A percentile compares a stretch with the other conserved stretches of the same genome.
These are phyloP conservation scores for Saguinus imperator DNA, from an alignment of 2,113 vertebrate genomes.

Conservation along the genomic window DNA sequence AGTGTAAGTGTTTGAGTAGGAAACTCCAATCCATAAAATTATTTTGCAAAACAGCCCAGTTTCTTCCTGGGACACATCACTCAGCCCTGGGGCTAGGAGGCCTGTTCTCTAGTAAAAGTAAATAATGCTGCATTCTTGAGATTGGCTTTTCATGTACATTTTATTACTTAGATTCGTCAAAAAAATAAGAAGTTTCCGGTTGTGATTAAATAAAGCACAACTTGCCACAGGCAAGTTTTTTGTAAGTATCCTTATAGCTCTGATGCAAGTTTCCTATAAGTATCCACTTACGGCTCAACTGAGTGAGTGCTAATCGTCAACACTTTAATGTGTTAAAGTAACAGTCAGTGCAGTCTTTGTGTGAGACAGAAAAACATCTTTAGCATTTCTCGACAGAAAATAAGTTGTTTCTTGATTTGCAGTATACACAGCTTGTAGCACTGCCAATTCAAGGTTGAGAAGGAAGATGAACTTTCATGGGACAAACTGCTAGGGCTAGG, in stretches of 20 bases:
- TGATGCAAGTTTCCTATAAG: not conserved
- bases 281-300: not conserved
- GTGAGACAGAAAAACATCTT: not conserved
- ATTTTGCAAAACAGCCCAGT: not conserved
- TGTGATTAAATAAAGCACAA: conserved; percentile 54
- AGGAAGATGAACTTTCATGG: not conserved
- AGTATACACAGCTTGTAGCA: not conserved
- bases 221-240: not conserved
- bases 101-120: not conserved
- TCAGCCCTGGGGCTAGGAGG: not conserved
- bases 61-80: not conserved
- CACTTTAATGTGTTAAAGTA: not conserved
- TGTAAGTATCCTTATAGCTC: not conserved
- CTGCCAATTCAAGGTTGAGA: not conserved
- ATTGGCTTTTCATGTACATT: conserved; percentile 15
- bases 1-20: not conserved
- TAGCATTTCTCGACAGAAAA: not conserved
- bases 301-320: not conserved
- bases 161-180: conserved; percentile 34
- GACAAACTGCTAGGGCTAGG: not conserved
- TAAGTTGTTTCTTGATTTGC: not conserved
- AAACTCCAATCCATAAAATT: not conserved
- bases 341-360: not conserved
- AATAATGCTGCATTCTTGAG: not conserved
- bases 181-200: not conserved